Base-by-base conservation (phyloP, 92 coral and sea anemone species). In the Metridium senile region DNA sequence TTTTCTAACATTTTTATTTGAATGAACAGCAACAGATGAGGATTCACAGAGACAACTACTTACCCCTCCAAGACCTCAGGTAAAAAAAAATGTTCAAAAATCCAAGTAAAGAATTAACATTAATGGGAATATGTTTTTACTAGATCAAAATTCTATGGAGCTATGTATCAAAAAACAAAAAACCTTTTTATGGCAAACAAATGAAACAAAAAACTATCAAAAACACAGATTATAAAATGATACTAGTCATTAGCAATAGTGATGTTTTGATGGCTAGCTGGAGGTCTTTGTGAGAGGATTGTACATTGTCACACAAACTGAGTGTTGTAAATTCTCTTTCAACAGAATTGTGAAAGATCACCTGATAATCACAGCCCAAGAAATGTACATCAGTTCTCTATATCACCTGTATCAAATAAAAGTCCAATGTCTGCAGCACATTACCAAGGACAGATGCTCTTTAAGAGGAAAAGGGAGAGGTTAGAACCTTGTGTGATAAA, bases 381-480 rank as follows among this genome's bases (percentile, higher is more conserved):
- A 33, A n/a, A 29, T 22, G 34, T 53, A 1, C 82, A 65, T 20
- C 33, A 23, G 29, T 77, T 29, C 54, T 26, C 82, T 2, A 33
- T 77, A 47, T 54, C 74, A 7, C 71, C 74, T 8, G 72, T 56
- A 10, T 65, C 58, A 13, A 27, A 66, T 20, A 76, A 64, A 68
- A 78, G 83, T 45, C 83, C 74, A 7, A 22, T 79, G 11, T 61
- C 84, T 68, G 34, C 72, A 13, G 32, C 70, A 18, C 62, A 25
- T 13, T 71, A 79, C 27, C 77, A 79, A 53, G 76, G 68, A 68
- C 68, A 68, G 27, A 70, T 79, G 47, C 54, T 79, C 35, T 79
- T 79, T 71, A 57, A 79, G 35, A 33, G 84, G 61, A 79, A 79
- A 70, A 70, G 84, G 57, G 84, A 79, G 32, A 79, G 84, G 84